Evolutionary conservation across 2,113 vertebrate genomes (phyloP).

Genomic region (Donacobius atricapilla): DNA sequence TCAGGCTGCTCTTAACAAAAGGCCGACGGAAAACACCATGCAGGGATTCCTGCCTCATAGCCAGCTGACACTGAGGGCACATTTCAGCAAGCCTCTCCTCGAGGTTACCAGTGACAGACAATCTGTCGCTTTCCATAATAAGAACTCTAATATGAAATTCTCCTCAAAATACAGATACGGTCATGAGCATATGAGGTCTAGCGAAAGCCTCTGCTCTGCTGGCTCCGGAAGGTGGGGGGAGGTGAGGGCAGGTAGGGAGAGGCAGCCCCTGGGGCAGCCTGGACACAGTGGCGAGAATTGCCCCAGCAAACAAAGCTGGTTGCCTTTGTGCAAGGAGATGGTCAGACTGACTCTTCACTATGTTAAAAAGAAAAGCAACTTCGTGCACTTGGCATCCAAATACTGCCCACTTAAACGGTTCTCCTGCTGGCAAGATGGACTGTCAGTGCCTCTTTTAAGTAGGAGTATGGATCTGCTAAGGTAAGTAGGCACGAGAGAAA

Average conservation of each 20-base stretch:
- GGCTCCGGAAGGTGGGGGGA: background rate
- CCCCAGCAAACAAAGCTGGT: background rate
- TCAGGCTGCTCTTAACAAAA: background rate
- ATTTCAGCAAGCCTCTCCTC: background rate
- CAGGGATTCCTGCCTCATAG: background rate
- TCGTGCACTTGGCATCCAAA: background rate
- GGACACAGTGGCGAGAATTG: rapidly evolving
- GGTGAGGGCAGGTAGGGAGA: background rate
- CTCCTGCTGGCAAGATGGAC: background rate
- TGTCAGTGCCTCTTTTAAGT: background rate
- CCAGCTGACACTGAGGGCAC: background rate
- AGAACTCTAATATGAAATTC: background rate
- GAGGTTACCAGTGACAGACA: background rate
- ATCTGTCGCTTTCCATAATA: background rate
- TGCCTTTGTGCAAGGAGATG: background rate
- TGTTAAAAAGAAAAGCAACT: background rate
- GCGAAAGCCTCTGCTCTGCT: rapidly evolving
- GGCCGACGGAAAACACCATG: background rate
- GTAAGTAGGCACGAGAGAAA: background rate
- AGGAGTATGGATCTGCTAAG: background rate
- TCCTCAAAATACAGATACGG: background rate
- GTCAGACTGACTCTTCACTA: background rate
- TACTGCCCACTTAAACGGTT: background rate
- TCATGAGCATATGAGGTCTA: background rate
- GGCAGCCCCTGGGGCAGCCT: background rate